phyloP scores from a whole-genome alignment of 2,113 vertebrate species.

The Ellobius talpinus region DNA sequence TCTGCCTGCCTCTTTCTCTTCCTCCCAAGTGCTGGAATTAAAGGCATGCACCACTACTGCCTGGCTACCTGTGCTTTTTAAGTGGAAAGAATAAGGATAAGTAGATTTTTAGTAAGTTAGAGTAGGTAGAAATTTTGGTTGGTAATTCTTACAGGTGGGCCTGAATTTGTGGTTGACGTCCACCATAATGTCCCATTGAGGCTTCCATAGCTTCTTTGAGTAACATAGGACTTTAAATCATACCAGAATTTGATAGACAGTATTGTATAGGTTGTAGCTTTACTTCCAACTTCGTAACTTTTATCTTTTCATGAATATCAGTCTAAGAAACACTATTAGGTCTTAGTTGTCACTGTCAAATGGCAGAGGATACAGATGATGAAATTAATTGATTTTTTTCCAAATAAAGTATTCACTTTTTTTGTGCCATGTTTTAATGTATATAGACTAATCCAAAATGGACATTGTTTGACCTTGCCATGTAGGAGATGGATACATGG shows the following conservation, averaged over 20 bases:
- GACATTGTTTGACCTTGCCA: neutral
- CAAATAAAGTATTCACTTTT: neutral
- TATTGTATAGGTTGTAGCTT: slow-evolving; percentile 40
- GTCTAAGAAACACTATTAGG: neutral
- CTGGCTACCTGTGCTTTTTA: neutral
- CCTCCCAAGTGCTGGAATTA: too few relatives aligned
- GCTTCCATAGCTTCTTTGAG: slow-evolving; percentile 56
- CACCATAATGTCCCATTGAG: slow-evolving; percentile 12
- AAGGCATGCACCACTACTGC: too few relatives aligned
- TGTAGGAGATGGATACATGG: neutral
- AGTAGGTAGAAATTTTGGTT: neutral
- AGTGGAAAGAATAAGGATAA: neutral
- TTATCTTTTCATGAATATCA: slow-evolving; percentile 39
- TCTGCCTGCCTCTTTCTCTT: too few relatives aligned
- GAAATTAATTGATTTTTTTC: slow-evolving; percentile 43
- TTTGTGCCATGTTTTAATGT: neutral
- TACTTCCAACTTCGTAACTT: slow-evolving; percentile 57
- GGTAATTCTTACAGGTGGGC: slow-evolving; percentile 24
- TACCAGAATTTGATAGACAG: slow-evolving; percentile 60
- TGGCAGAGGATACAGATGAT: neutral
- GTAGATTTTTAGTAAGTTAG: slow-evolving; percentile 35
- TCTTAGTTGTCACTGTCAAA: neutral
- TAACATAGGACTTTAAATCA: slow-evolving; percentile 66
- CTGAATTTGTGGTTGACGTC: slow-evolving; percentile 37
- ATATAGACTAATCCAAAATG: neutral